A percentile compares a stretch with the other conserved stretches of the same genome.
Evolutionary conservation across 1,140 invertebrate species (phyloP).

Genomic region (Drosophila ercepeae): DNA sequence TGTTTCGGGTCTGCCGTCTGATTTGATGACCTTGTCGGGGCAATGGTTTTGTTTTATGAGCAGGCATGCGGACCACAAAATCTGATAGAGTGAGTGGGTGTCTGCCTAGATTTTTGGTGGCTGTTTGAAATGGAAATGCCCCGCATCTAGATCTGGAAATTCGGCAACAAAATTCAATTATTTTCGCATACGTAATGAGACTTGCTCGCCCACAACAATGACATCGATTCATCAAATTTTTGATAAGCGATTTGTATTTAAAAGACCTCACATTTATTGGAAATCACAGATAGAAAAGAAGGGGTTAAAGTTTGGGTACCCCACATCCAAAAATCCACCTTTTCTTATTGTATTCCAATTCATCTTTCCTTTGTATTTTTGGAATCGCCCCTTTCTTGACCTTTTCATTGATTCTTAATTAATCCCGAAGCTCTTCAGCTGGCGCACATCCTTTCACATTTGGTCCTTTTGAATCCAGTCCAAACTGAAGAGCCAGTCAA

Average conservation of each 20-base stretch:
- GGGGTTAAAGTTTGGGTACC: background rate
- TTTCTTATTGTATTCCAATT: background rate
- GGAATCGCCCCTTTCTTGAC: conserved; percentile 9
- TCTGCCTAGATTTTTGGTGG: conserved; percentile 17
- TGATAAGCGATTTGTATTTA: background rate
- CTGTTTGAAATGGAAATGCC: conserved; percentile 35
- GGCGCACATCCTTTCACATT: conserved; percentile 13
- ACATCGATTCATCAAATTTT: conserved; percentile 23
- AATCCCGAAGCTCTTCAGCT: conserved; percentile 36
- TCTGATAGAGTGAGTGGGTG: background rate
- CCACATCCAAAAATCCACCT: background rate
- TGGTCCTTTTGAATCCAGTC: conserved; percentile 18
- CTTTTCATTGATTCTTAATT: conserved; percentile 33
- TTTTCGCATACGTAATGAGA: conserved; percentile 33
- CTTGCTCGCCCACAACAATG: background rate
- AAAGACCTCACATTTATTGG: background rate
- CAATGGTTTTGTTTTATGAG: conserved; percentile 55
- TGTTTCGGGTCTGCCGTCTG: conserved; percentile 32
- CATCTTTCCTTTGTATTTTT: background rate
- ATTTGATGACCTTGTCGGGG: conserved; percentile 64
- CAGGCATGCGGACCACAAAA: background rate
- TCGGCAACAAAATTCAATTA: conserved; percentile 30
- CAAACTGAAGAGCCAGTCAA: conserved; percentile 44
- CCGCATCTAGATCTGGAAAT: conserved; percentile 17
- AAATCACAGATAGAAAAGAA: too few species aligned